Evolutionary conservation across 2,113 vertebrate genomes (phyloP).

Genomic region (Sapayoa aenigma): DNA sequence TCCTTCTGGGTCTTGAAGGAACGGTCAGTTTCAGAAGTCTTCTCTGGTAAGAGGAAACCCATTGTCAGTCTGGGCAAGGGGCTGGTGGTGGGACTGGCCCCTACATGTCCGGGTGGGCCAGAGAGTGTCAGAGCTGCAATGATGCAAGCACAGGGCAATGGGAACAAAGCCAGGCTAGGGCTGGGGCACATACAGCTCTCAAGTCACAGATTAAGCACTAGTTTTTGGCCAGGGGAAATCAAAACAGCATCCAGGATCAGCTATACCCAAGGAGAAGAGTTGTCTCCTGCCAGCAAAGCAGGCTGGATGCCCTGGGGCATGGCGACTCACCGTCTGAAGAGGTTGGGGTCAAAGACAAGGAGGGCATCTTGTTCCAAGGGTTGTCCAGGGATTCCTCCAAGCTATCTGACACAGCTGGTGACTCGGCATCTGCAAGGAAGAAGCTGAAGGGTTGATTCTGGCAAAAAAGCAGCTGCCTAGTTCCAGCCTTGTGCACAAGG

Average conservation of each 20-base stretch:
- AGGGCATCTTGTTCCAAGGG: slow-evolving; percentile 27
- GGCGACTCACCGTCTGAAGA: slow-evolving; percentile 46
- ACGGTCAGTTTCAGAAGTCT: neutral
- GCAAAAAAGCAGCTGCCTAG: neutral
- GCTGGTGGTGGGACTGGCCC: neutral
- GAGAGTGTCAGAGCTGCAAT: neutral
- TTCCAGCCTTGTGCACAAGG: neutral
- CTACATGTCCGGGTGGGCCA: accelerated
- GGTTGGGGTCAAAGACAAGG: neutral
- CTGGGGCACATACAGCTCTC: neutral
- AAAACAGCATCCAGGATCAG: neutral
- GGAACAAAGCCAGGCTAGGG: neutral
- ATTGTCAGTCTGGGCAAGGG: accelerated
- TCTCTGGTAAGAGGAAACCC: neutral
- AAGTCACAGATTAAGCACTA: accelerated
- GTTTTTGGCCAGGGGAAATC: neutral
- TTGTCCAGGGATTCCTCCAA: neutral
- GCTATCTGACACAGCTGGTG: neutral
- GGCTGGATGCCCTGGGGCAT: no score
- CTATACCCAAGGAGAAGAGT: neutral
- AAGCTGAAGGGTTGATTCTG: neutral
- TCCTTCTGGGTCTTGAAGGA: neutral
- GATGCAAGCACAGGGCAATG: neutral
- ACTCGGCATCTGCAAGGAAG: neutral
- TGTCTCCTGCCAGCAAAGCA: neutral